Evolutionary conservation across 2,113 vertebrate genomes (phyloP), one percentile per base, ranked within the genome.

Genomic region (Hepsetus odoe): DNA sequence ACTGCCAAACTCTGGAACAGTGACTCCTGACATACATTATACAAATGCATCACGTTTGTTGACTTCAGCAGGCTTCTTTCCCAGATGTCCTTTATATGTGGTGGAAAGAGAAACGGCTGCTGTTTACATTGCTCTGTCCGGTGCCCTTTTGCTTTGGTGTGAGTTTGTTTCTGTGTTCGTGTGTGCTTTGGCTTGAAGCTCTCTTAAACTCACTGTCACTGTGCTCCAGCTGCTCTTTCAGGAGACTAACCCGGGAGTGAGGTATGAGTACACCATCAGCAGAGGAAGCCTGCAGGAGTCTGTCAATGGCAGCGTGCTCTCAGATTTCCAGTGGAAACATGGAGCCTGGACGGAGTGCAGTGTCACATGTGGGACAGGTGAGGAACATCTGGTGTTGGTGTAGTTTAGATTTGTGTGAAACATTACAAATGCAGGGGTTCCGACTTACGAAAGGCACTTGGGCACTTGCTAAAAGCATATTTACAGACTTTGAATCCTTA

Each of bases 191-290:
- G 13, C 51, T 42, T 16, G 22, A 14, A 13, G 4, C 53, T 5
- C 12, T n/a, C 38, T 13, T 11, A 28, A 42, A 49, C 65, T 5
- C 18, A 12, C 12, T 4, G 9, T 73, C 24, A 71, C 22, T 88
- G 16, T 87, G 20, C 65, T 68, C 1, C 88, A 99, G 98, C 93
- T 99, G 79, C 93, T 99, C 35, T 98, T 98, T 61, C 97, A 99
- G 88, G 97, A 97, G 85, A 91, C 87, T 44, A 99, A 99, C 85
- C 97, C 97, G 0, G 96, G 97, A 0, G 94, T 99, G 32, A 89
- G 91, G 24, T 99, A 96, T n/a, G 93, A 99, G 82, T 99, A 97
- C 92, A 98, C 96, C 58, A 88, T 98, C 86, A 96, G 88, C 56
- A 92, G 85, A 80, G 92, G 92, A 0, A 35, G 84, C 0, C 79